Percentiles rank a stretch among this genome's conserved stretches.
These are phyloP conservation scores for Aphodius sticticus DNA, from an alignment of 2,888 invertebrate genomes.

Conservation along the genomic window DNA sequence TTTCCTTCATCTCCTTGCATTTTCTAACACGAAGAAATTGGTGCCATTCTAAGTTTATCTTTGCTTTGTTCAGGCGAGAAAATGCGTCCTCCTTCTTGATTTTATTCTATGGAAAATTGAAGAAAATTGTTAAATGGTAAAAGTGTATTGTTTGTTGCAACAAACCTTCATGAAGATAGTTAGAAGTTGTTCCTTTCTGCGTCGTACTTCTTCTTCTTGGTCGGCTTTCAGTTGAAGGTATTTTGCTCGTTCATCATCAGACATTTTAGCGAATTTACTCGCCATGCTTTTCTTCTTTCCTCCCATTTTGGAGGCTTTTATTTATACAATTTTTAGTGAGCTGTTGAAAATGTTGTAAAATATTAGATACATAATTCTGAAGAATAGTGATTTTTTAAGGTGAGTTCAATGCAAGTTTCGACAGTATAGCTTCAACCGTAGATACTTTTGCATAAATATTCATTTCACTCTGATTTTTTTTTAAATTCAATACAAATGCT, in stretches of 20 bases:
- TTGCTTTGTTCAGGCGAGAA: conserved; percentile 80
- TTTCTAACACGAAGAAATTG: conserved; percentile 78
- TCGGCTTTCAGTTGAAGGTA: conserved; percentile 85
- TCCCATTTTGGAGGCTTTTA: conserved; percentile 51
- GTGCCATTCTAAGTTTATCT: conserved; percentile 87
- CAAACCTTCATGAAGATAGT: conserved; percentile 81
- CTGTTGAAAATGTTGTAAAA: no score
- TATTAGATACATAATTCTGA: no score
- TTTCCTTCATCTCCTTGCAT: conserved; percentile 75
- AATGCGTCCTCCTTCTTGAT: conserved; percentile 82
- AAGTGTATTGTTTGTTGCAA: conserved; percentile 41
- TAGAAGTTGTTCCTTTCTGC: conserved; percentile 82
- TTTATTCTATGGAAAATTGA: conserved; percentile 70
- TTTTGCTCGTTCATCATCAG: conserved; percentile 81
- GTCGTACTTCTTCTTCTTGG: conserved; percentile 80
- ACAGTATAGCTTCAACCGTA: no score
- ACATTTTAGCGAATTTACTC: conserved; percentile 83
- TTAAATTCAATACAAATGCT: no score
- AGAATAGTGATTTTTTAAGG: no score
- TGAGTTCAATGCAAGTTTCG: no score
- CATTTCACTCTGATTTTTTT: no score
- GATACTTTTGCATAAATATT: no score
- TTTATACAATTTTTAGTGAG: background rate
- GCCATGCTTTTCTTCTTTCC: conserved; percentile 73
- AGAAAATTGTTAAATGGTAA: background rate